Percentiles rank a stretch among this genome's conserved stretches.
These are phyloP conservation scores for Dinothrombium tinctorium DNA, from an alignment of 1,140 invertebrate genomes.

Conservation along the genomic window DNA sequence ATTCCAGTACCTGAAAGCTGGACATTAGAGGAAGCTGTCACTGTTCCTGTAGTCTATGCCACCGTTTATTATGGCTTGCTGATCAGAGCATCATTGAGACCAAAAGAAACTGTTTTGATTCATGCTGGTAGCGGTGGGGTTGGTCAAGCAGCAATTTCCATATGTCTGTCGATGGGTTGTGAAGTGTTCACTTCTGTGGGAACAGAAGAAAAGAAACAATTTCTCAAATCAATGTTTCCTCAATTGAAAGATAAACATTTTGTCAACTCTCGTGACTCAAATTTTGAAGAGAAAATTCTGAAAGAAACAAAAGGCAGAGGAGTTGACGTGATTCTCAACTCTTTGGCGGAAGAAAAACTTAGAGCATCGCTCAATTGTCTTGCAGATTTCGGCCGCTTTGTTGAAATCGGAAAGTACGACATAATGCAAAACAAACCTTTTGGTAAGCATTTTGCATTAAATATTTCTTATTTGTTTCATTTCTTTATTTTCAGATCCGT, in stretches of 20 bases:
- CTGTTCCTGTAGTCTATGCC: too few species aligned
- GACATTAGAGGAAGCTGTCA: too few species aligned
- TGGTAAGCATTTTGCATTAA: too few species aligned
- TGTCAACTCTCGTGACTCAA: conserved; percentile 70
- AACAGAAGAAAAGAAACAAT: conserved; percentile 57
- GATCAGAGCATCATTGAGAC: too few species aligned
- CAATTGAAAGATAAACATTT: conserved; percentile 53
- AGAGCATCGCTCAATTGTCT: conserved; percentile 74
- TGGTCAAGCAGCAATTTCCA: too few species aligned
- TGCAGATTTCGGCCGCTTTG: conserved; percentile 64
- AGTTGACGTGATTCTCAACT: conserved; percentile 40
- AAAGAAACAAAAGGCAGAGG: conserved; percentile 42
- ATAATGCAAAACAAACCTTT: conserved; percentile 56
- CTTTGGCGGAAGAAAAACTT: conserved; percentile 42
- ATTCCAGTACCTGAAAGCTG: too few species aligned
- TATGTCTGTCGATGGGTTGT: too few species aligned
- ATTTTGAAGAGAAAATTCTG: conserved; percentile 66
- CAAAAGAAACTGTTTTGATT: too few species aligned
- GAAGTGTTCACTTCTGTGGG: conserved; percentile 69
- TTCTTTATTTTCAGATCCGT: too few species aligned
- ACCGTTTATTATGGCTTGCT: too few species aligned
- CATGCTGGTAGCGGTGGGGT: too few species aligned
- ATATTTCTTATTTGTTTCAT: too few species aligned
- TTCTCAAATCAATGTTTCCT: conserved; percentile 67
- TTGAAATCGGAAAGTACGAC: conserved; percentile 93